These are phyloP conservation scores for Alaudala cheleensis DNA, from an alignment of 2,113 vertebrate species.

Conservation along the genomic window DNA sequence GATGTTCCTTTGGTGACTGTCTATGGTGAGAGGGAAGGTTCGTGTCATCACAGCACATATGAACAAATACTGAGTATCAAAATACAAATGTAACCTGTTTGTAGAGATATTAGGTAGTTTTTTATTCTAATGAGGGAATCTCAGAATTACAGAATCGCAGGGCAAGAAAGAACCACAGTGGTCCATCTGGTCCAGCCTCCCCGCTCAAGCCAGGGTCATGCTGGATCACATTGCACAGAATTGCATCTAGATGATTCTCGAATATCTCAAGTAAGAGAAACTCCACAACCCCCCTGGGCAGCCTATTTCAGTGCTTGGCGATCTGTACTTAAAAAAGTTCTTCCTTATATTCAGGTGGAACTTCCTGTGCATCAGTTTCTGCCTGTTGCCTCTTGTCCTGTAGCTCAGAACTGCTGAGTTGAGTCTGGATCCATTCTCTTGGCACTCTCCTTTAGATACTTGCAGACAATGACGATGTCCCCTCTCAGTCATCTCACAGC, in stretches of 20 bases:
- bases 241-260: not conserved
- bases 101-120: not conserved
- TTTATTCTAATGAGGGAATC: not conserved
- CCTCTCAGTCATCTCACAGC: not conserved
- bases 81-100: not conserved
- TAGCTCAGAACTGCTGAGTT: not conserved
- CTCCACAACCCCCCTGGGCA: not conserved
- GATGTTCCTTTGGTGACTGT: not conserved
- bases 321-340: not conserved
- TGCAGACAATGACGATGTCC: too few relatives aligned
- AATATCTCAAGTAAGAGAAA: not conserved
- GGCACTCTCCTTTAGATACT: not conserved
- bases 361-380: not conserved
- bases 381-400: accelerated
- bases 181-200: not conserved
- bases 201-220: not conserved
- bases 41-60: not conserved
- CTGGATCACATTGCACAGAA: not conserved
- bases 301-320: not conserved
- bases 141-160: not conserved
- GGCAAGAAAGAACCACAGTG: not conserved
- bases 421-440: not conserved
- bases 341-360: not conserved
- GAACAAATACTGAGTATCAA: not conserved
- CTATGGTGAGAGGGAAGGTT: not conserved